Evolutionary conservation across 2,888 invertebrate genomes (phyloP), one percentile per base, ranked within the genome.

Genomic region (Lithophane socia): DNA sequence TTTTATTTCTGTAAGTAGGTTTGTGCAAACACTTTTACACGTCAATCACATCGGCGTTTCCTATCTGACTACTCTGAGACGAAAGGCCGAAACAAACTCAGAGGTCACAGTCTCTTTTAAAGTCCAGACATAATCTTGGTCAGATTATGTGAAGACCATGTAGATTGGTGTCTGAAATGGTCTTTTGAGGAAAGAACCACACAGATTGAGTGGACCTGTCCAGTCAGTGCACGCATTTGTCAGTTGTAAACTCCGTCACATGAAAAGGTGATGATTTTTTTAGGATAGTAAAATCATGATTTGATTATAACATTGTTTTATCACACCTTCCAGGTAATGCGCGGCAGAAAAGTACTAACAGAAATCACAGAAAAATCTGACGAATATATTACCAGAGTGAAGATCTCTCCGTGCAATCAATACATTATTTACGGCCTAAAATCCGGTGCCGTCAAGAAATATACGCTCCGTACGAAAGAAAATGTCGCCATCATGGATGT

Each of bases 381-480:
- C 65, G 97, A 96, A 54, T 94, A 92, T 70, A 96, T 97, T 69
- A 96, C 95, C 2, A 91, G 91, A 8, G 92, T 97, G 3, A 94
- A 94, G 73, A 94, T 97, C 80, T 96, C 96, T 1, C 95, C 97
- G 0, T 96, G 97, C 91, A 97, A 97, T 84, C 95, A 95, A 54
- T 95, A 96, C 89, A 91, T 97, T 1, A 88, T 97, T 16, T 97
- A 96, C 88, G 96, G 97, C 0, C 93, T 97, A 0, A 93, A 94
- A 24, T 95, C 95, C 0, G 97, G 97, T 2, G 87, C 88, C 0
- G 95, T 97, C 0, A 94, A 93, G 60, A 93, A 95, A 84, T 97
- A 95, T 85, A 94, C 95, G 0, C 87, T 96, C 0, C 90, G 94
- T 0, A 93, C 93, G 0, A 96, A 96, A 75, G 94, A 93, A 18